Conservation (phyloP, 2,113 vertebrate genomes). For the Larimichthys crocea region DNA sequence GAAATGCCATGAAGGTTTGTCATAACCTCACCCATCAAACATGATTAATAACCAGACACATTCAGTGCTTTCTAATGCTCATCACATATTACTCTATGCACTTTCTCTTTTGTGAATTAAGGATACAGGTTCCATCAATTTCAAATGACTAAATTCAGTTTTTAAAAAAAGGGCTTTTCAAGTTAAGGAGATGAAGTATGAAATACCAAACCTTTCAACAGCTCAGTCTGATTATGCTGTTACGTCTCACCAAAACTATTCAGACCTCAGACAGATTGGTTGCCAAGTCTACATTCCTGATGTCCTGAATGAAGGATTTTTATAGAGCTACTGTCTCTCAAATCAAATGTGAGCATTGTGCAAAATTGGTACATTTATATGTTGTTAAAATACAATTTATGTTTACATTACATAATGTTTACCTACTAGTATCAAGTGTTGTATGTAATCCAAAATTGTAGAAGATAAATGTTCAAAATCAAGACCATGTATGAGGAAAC, state of each 20-base stretch:
- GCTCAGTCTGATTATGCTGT: not conserved
- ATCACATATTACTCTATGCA: constrained; percentile 13
- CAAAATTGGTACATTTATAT: not conserved
- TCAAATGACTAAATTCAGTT: not conserved
- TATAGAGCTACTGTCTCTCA: not conserved
- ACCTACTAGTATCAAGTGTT: constrained; percentile 5
- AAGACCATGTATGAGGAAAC: not conserved
- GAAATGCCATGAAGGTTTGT: not conserved
- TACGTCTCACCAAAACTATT: not conserved
- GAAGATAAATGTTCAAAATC: no score
- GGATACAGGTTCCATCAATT: not conserved
- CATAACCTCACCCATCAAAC: not conserved
- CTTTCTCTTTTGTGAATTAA: not conserved
- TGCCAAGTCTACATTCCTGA: constrained; percentile 24
- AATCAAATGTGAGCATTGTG: not conserved
- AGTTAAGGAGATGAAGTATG: not conserved
- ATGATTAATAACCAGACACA: not conserved
- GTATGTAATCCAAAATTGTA: not conserved
- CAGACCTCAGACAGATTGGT: constrained; percentile 31
- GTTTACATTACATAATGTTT: constrained; percentile 9
- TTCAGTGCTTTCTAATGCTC: not conserved
- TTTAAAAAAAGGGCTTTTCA: not conserved
- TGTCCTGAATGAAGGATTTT: not conserved
- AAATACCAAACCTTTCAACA: not conserved
- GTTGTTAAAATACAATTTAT: not conserved